Conservation (phyloP, 2,888 invertebrate genomes). For the Herminia tarsipennalis region DNA sequence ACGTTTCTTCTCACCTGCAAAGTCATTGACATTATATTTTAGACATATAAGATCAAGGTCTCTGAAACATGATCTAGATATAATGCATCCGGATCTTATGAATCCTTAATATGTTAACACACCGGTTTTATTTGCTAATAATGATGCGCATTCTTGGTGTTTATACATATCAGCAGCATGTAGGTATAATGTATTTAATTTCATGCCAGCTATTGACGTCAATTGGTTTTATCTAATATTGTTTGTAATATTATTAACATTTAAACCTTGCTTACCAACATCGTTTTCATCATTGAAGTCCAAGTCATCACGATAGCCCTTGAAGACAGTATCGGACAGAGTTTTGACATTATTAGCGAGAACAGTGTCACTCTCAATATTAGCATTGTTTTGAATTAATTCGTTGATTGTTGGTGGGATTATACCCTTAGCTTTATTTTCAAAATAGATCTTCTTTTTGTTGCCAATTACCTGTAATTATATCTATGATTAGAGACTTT, state of each 20-base stretch:
- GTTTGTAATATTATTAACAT: background rate
- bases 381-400: constrained; percentile 58
- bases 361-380: constrained; percentile 61
- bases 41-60: too few species aligned
- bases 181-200: too few species aligned
- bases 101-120: too few species aligned
- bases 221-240: background rate
- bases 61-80: too few species aligned
- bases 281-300: constrained; percentile 93
- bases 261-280: constrained; percentile 79
- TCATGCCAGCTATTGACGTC: too few species aligned
- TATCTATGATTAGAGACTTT: too few species aligned
- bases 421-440: constrained; percentile 78
- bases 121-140: too few species aligned
- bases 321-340: constrained; percentile 81
- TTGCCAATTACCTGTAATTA: constrained; percentile 78
- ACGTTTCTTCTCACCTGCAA: constrained; percentile 90
- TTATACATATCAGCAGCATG: too few species aligned
- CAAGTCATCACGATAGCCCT: constrained; percentile 91
- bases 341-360: constrained; percentile 63
- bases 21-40: too few species aligned
- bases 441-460: constrained; percentile 86
- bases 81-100: too few species aligned
- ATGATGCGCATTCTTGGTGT: too few species aligned
- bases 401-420: constrained; percentile 70